These are phyloP conservation scores for Apotomis turbidana DNA, from an alignment of 2,888 invertebrate species.

Conservation along the genomic window DNA sequence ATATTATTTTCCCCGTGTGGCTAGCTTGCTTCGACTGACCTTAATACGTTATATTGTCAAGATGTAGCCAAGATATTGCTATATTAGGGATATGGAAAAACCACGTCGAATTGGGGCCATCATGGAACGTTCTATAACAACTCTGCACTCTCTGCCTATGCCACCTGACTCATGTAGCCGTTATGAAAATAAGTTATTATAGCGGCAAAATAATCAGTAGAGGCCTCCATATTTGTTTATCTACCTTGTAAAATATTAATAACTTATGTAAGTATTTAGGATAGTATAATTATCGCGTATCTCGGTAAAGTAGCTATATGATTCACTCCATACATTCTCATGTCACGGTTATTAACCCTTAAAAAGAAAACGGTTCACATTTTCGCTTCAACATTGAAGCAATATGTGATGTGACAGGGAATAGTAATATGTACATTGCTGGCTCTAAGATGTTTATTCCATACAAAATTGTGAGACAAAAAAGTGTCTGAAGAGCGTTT, in stretches of 20 bases:
- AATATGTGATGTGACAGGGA: background rate
- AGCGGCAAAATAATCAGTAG: background rate
- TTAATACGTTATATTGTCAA: too few species aligned
- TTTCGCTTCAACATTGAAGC: conserved; percentile 18
- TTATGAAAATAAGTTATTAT: conserved; percentile 4
- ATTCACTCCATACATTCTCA: conserved; percentile 25
- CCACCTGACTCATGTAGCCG: background rate
- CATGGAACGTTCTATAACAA: too few species aligned
- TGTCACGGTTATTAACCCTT: conserved; percentile 31
- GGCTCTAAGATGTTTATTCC: background rate
- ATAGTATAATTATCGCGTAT: conserved; percentile 28
- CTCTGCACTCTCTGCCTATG: background rate
- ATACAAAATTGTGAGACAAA: too few species aligned
- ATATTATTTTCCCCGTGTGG: too few species aligned
- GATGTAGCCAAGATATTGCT: too few species aligned
- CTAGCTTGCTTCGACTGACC: too few species aligned
- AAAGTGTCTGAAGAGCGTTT: too few species aligned
- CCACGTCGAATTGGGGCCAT: too few species aligned
- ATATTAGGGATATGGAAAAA: too few species aligned
- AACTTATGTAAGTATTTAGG: conserved; percentile 7
- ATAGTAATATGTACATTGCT: conserved; percentile 13
- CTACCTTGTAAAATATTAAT: conserved; percentile 12
- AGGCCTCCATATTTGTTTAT: background rate
- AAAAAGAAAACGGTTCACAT: conserved; percentile 35
- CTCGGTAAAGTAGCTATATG: conserved; percentile 1